Conservation (phyloP, 2,113 vertebrate genomes). For the Ibidorhyncha struthersii region DNA sequence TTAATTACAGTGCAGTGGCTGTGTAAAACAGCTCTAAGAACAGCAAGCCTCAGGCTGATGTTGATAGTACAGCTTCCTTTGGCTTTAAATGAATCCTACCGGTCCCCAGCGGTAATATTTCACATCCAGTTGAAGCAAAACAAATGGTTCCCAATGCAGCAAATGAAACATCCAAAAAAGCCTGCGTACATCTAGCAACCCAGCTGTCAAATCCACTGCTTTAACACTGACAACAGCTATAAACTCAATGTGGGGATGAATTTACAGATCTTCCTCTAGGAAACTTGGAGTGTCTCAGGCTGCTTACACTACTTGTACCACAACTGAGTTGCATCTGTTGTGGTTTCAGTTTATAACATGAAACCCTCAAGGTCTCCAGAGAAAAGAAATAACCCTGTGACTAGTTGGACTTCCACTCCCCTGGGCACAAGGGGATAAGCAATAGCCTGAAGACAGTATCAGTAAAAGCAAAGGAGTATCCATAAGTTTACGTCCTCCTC, state of each 20-base stretch:
- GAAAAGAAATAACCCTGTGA: not conserved
- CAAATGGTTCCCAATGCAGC: not conserved
- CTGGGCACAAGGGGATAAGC: not conserved
- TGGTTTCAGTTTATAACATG: not conserved
- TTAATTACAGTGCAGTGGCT: not conserved
- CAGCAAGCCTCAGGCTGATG: not conserved
- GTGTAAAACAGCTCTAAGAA: not conserved
- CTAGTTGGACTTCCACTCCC: not conserved
- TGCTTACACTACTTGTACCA: not conserved
- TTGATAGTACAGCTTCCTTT: not conserved
- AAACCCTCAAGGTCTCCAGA: not conserved
- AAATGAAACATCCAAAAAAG: not conserved
- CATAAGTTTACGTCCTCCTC: not conserved
- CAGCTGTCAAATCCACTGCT: not conserved
- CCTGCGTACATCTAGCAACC: fast-evolving
- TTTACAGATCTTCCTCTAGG: not conserved
- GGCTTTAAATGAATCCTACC: not conserved
- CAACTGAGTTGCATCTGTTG: not conserved
- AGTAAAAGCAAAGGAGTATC: not conserved
- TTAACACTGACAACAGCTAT: not conserved
- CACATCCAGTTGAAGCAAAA: not conserved
- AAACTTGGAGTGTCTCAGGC: not conserved
- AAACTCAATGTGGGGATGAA: not conserved
- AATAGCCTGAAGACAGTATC: not conserved
- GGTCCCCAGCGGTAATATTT: not conserved